These are phyloP conservation scores for Castor canadensis DNA, from an alignment of 2,113 vertebrate genomes.

Conservation along the genomic window DNA sequence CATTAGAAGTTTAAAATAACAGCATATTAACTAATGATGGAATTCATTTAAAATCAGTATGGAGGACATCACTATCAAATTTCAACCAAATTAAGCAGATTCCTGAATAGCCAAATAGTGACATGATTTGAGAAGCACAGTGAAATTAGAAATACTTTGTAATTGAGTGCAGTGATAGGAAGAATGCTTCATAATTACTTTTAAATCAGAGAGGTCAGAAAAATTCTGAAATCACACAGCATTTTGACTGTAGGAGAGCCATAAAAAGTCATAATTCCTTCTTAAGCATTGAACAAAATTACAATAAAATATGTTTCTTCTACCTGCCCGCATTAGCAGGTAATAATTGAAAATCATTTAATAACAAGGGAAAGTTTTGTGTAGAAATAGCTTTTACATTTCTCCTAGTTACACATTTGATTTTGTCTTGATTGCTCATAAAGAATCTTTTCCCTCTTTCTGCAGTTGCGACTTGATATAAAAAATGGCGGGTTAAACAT, in stretches of 20 bases:
- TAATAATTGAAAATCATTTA: conserved; percentile 49
- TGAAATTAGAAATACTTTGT: not conserved
- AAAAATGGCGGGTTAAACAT: conserved; percentile 48
- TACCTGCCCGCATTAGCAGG: not conserved
- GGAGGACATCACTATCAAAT: not conserved
- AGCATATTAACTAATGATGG: not conserved
- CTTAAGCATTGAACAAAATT: not conserved
- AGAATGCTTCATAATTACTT: not conserved
- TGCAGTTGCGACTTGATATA: conserved; percentile 34
- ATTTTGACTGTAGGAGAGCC: not conserved
- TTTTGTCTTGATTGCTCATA: not conserved
- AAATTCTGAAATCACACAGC: not conserved
- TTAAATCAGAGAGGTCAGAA: not conserved
- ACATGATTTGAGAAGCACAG: not conserved
- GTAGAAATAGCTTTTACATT: conserved; percentile 38
- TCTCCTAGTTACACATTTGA: conserved; percentile 35
- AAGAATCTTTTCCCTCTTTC: not conserved
- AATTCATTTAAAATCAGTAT: not conserved
- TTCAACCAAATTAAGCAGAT: not conserved
- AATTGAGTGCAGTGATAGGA: not conserved
- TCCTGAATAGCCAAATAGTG: not conserved
- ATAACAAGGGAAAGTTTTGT: not conserved
- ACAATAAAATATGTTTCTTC: conserved; percentile 24
- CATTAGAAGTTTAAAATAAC: not conserved
- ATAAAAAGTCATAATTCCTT: not conserved